Conservation (phyloP, 2,113 vertebrate genomes). For the Copsychus sechellarum region DNA sequence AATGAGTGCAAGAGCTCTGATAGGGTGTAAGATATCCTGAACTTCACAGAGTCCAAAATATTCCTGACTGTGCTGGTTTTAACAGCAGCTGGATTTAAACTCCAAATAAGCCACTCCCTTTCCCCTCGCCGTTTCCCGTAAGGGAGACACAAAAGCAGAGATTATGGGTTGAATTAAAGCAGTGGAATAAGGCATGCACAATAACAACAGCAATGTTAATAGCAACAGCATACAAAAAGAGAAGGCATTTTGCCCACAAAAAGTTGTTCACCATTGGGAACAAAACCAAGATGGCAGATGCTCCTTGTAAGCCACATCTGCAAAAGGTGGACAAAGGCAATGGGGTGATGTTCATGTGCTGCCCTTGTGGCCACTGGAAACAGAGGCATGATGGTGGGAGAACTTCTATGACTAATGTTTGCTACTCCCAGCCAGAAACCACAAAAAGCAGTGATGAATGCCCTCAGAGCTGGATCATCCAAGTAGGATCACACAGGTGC, state of each 20-base stretch:
- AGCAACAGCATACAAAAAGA: neutral
- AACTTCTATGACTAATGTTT: neutral
- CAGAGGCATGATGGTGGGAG: neutral
- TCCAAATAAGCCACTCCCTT: neutral
- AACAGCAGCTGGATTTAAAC: neutral
- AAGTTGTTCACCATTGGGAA: neutral
- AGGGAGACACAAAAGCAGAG: neutral
- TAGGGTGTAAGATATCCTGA: neutral
- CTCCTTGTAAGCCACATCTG: neutral
- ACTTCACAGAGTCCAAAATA: neutral
- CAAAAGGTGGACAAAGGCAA: neutral
- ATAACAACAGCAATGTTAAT: neutral
- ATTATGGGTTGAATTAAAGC: neutral
- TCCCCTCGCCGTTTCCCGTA: rapidly evolving
- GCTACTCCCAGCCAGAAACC: neutral
- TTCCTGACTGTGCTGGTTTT: neutral
- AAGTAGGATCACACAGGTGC: neutral
- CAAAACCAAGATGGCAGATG: neutral
- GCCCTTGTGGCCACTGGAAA: neutral
- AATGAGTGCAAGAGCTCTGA: neutral
- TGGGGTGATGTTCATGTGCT: rapidly evolving
- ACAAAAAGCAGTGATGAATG: neutral
- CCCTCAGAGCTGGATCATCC: neutral
- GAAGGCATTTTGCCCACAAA: neutral
- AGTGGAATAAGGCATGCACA: neutral